Evolutionary conservation across 92 coral and sea anemone species (phyloP), one percentile per base, ranked within the genome.

Genomic region (Zoanthus solanderi): DNA sequence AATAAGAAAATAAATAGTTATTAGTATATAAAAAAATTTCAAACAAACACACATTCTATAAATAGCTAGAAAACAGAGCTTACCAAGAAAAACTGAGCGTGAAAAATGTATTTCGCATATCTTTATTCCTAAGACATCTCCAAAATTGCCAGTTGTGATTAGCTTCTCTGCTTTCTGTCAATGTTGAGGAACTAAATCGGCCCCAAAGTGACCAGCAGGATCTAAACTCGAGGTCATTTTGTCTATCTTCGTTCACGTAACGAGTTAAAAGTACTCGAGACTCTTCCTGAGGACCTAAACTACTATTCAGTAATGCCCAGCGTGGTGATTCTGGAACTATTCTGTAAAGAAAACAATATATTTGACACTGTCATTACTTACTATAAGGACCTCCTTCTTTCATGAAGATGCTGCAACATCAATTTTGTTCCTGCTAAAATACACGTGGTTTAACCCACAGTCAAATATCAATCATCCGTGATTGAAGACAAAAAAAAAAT

Each of bases 241-340:
- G 83, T 60, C 68, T 67, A 6, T 89, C 91, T 13, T 91, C 94
- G 23, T 81, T 83, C 6, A 88, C 89, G 71, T 72, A 83, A 79
- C 93, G 85, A 30, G 89, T 92, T 11, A 95, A 88, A 73, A 93
- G 84, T 53, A 88, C 89, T 75, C 88, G 90, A 1, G 96, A 94
- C 69, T 94, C 98, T 28, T 89, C 91, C 16, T 31, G 83, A 12
- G 53, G 87, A 28, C 63, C 71, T 17, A 77, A 4, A 16, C 68
- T 47, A n/a, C 91, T 84, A 66, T 93, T 84, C 44, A 92, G 88
- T 2, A 92, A 79, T 65, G 63, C 56, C 98, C 98, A 95, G 47
- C 96, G 95, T 7, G 98, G 94, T 14, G 98, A 95, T 76, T 95
- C 93, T 7, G 98, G 93, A 30, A 91, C 81, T 14, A 91, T 77